A percentile compares a stretch with the other conserved stretches of the same genome.
Evolutionary conservation across 1,140 invertebrate species (phyloP).

Genomic region (Dendrolimus punctatus): DNA sequence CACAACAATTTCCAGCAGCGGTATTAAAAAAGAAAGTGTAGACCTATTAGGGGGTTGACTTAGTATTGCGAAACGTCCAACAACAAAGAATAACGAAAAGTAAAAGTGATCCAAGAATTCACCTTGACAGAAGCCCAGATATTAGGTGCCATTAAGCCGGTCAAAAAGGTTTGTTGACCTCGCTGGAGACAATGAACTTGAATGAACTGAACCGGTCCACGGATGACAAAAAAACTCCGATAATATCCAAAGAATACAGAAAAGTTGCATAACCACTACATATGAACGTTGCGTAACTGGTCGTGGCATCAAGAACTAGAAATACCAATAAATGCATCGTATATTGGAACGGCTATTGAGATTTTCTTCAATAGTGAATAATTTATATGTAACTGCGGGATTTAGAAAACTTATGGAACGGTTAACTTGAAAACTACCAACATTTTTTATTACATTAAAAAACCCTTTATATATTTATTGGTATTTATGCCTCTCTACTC

Average conservation of each 20-base stretch:
- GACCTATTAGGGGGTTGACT: not conserved
- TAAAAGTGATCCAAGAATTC: slow-evolving; percentile 14
- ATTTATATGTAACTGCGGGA: too few relatives aligned
- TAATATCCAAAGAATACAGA: slow-evolving; percentile 12
- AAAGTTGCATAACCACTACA: slow-evolving; percentile 16
- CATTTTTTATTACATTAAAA: too few relatives aligned
- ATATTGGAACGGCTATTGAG: too few relatives aligned
- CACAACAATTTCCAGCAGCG: too few relatives aligned
- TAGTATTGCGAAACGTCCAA: not conserved
- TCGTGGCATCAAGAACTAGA: not conserved
- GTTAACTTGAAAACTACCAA: too few relatives aligned
- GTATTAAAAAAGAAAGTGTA: too few relatives aligned
- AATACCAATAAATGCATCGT: too few relatives aligned
- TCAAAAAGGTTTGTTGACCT: slow-evolving; percentile 39
- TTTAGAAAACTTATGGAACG: too few relatives aligned
- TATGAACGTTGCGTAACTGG: not conserved
- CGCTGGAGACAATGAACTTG: slow-evolving; percentile 35
- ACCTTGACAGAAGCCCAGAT: slow-evolving; percentile 13
- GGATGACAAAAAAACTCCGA: slow-evolving; percentile 19
- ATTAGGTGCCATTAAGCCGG: slow-evolving; percentile 13
- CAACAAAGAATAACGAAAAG: slow-evolving; percentile 6
- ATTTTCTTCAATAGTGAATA: too few relatives aligned
- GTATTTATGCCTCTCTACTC: too few relatives aligned
- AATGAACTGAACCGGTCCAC: slow-evolving; percentile 26
- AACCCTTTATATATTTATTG: too few relatives aligned